These are phyloP conservation scores for Amblyjoppa fuscipennis DNA, from an alignment of 2,888 invertebrate species.

Conservation along the genomic window DNA sequence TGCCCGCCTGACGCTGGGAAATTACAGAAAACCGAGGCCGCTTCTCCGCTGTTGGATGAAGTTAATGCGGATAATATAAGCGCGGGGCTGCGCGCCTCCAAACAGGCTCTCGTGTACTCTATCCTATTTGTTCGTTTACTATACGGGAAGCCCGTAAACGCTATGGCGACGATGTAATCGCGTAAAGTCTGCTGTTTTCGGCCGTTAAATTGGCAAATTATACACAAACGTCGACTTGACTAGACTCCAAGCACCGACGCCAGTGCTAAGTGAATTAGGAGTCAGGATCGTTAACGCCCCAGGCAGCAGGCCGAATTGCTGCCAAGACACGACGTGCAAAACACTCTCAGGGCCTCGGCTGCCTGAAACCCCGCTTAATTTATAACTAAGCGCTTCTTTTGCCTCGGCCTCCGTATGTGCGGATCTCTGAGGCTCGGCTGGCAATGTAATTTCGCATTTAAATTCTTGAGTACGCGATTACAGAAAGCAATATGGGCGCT, in stretches of 20 bases:
- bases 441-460: neutral
- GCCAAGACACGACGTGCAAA: constrained; percentile 68
- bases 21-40: neutral
- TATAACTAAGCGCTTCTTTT: constrained; percentile 40
- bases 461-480: neutral
- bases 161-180: constrained; percentile 60
- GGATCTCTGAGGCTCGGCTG: neutral
- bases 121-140: constrained; percentile 44
- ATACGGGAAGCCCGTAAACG: constrained; percentile 25
- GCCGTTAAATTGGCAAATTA: constrained; percentile 75
- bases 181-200: constrained; percentile 67
- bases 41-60: neutral
- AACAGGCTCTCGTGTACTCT: neutral
- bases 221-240: constrained; percentile 74
- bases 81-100: neutral
- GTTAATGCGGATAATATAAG: neutral
- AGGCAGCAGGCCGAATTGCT: constrained; percentile 56
- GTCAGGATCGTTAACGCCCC: constrained; percentile 73
- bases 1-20: neutral
- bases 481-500: neutral
- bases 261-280: constrained; percentile 74
- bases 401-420: neutral
- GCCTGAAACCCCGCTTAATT: constrained; percentile 39
- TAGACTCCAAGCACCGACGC: constrained; percentile 60
- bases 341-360: constrained; percentile 50